phyloP scores from a whole-genome alignment of 2,113 vertebrate genomes.

The Piprites chloris region DNA sequence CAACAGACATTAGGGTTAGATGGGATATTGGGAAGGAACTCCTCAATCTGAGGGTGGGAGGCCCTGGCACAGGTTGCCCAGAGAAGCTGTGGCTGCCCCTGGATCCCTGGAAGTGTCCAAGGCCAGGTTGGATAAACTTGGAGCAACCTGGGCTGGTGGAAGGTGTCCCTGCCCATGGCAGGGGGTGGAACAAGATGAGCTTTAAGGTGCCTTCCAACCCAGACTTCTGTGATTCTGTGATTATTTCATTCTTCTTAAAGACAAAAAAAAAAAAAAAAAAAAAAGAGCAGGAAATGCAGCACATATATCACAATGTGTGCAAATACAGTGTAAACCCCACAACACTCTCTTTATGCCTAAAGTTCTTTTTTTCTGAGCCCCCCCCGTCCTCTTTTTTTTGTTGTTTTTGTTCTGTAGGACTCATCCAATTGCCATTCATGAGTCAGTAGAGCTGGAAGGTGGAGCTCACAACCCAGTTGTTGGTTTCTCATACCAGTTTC shows the following conservation, averaged over 20 bases:
- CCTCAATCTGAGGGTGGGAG: neutral
- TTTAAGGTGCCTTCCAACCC: neutral
- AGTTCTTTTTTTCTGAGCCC: neutral
- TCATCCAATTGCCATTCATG: neutral
- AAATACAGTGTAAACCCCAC: neutral
- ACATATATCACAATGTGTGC: neutral
- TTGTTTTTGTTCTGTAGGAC: neutral
- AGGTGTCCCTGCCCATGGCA: neutral
- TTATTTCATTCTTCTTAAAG: neutral
- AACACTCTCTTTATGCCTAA: neutral
- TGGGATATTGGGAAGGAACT: neutral
- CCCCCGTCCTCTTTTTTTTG: fast-evolving
- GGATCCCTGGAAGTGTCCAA: neutral
- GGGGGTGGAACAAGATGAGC: fast-evolving
- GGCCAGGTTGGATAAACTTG: neutral
- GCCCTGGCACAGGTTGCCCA: neutral
- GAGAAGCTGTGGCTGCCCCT: neutral
- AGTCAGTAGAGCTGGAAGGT: neutral
- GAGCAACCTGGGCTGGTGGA: fast-evolving
- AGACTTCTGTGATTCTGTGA: neutral
- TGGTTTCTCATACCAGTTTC: neutral
- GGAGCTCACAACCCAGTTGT: neutral
- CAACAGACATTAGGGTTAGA: neutral
- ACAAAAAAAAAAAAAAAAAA: neutral
- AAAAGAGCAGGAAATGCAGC: neutral